These are phyloP conservation scores for Lamprologus ornatipinnis DNA, from an alignment of 2,113 vertebrate species.

Conservation along the genomic window DNA sequence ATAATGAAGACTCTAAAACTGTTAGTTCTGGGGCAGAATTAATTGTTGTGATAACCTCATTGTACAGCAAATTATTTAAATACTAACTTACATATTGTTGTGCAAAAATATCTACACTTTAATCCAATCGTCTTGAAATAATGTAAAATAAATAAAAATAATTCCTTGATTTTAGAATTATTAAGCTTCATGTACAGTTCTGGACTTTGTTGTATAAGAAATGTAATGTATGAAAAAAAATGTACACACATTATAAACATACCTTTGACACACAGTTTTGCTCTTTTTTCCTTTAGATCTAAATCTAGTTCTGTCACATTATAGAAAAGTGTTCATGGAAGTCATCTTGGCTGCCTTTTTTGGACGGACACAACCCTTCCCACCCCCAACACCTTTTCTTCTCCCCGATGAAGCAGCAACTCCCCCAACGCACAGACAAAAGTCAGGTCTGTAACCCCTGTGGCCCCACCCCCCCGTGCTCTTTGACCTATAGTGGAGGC, in stretches of 20 bases:
- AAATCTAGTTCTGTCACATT: background rate
- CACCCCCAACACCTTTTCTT: background rate
- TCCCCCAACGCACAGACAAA: slow-evolving; percentile 38
- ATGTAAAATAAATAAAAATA: background rate
- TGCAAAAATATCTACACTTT: background rate
- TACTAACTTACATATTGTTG: background rate
- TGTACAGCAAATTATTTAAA: background rate
- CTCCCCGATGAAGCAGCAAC: slow-evolving; percentile 45
- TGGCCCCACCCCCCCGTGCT: slow-evolving; percentile 60
- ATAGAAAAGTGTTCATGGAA: background rate
- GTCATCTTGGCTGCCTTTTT: slow-evolving; percentile 5
- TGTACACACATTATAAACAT: background rate
- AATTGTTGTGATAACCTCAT: background rate
- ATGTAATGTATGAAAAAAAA: background rate
- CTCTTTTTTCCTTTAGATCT: background rate
- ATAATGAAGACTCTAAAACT: background rate
- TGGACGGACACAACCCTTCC: background rate
- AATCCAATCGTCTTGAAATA: background rate
- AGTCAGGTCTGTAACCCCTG: slow-evolving; percentile 68
- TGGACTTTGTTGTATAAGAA: background rate
- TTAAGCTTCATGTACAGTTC: background rate
- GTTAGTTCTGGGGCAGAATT: background rate
- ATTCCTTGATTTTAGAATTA: background rate
- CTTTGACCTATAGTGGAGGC: slow-evolving; percentile 78
- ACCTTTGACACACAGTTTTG: background rate